Evolutionary conservation across 2,888 invertebrate species (phyloP).

Genomic region (Argyra leucocephala): DNA sequence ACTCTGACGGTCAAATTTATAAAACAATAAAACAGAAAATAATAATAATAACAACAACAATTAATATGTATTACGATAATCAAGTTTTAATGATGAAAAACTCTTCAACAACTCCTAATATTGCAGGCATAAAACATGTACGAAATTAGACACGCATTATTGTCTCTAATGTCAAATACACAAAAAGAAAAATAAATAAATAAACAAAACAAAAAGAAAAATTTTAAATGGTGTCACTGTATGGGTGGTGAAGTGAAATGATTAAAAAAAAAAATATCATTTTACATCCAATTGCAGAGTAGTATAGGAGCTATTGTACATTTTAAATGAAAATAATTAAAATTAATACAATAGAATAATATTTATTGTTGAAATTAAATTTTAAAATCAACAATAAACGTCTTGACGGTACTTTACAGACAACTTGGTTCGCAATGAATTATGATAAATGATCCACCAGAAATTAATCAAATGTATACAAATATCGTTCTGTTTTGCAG

Average conservation of each 20-base stretch:
- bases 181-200: not conserved
- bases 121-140: not conserved
- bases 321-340: not conserved
- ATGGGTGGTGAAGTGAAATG: not conserved
- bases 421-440: too few species aligned
- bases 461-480: too few species aligned
- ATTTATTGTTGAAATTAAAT: too few species aligned
- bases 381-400: too few species aligned
- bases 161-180: not conserved
- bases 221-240: not conserved
- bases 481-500: too few species aligned
- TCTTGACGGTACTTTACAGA: too few species aligned
- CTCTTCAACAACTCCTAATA: not conserved
- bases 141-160: conserved; percentile 1
- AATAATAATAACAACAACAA: not conserved
- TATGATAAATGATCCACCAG: too few species aligned
- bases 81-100: not conserved
- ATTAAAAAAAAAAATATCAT: not conserved
- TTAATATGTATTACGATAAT: not conserved
- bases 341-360: too few species aligned
- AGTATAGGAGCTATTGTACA: not conserved
- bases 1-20: not conserved
- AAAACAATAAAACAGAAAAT: too few species aligned
- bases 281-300: not conserved
- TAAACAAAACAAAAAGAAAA: not conserved